Evolutionary conservation across 2,113 vertebrate genomes (phyloP).

Genomic region (Cryptoleucopteryx plumbea): DNA sequence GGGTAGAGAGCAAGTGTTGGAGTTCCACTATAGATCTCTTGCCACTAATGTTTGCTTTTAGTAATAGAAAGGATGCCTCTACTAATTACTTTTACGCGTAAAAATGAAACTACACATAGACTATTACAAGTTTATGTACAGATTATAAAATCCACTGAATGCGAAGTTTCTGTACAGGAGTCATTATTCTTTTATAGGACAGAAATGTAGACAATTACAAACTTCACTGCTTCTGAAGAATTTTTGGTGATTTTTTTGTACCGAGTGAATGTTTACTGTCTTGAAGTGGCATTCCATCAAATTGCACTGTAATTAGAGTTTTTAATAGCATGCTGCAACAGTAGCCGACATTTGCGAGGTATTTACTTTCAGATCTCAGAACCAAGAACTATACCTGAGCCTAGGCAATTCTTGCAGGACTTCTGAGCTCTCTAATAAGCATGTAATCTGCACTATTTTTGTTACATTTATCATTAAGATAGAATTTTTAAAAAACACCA

Average conservation of each 20-base stretch:
- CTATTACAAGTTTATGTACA: neutral
- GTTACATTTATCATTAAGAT: neutral
- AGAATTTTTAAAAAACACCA: neutral
- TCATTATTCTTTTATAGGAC: neutral
- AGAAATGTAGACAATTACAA: neutral
- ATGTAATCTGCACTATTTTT: neutral
- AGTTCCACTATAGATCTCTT: neutral
- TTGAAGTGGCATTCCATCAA: neutral
- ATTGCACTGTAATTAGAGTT: neutral
- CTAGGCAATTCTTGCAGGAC: neutral
- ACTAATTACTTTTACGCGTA: neutral
- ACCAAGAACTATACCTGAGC: neutral
- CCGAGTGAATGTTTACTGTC: neutral
- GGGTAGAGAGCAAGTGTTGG: neutral
- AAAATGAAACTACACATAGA: neutral
- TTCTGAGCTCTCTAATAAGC: neutral
- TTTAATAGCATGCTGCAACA: neutral
- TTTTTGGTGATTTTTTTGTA: neutral
- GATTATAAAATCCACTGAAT: neutral
- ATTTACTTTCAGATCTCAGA: neutral
- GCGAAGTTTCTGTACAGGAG: neutral
- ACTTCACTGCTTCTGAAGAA: neutral
- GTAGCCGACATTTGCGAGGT: accelerated
- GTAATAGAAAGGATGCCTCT: neutral
- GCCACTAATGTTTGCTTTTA: neutral